phyloP scores from a whole-genome alignment of 1,140 invertebrate genomes.

The Andricus grossulariae region DNA sequence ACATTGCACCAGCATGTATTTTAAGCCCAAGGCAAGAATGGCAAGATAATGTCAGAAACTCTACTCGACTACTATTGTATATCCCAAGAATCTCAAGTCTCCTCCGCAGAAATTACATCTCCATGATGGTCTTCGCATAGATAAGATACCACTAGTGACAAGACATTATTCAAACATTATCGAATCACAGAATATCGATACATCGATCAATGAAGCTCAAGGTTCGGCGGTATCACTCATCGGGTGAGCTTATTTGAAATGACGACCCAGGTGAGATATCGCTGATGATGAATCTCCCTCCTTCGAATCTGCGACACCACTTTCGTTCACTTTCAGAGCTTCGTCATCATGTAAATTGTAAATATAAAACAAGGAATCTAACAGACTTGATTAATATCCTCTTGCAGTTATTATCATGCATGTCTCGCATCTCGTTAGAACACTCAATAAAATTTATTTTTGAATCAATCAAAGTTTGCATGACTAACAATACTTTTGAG shows the following conservation, averaged over 20 bases:
- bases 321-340: too few relatives aligned
- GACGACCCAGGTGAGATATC: constrained; percentile 7
- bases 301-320: neutral
- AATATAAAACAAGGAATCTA: too few relatives aligned
- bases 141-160: neutral
- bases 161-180: constrained; percentile 17
- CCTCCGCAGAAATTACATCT: constrained; percentile 18
- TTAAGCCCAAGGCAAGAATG: neutral
- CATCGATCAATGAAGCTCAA: neutral
- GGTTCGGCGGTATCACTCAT: constrained; percentile 8
- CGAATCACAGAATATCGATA: constrained; percentile 7
- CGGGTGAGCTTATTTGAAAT: neutral
- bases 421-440: too few relatives aligned
- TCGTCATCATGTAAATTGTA: too few relatives aligned
- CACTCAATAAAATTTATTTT: too few relatives aligned
- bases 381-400: too few relatives aligned
- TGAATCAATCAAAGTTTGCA: too few relatives aligned
- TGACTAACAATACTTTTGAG: too few relatives aligned
- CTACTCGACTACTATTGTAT: neutral
- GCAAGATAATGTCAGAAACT: constrained; percentile 18
- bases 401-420: too few relatives aligned
- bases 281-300: constrained; percentile 19
- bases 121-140: neutral
- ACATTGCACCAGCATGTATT: neutral
- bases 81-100: neutral